Percentiles rank a stretch among this genome's conserved stretches.
These are phyloP conservation scores for Zeugodacus cucurbitae DNA, from an alignment of 1,140 invertebrate genomes.

Conservation along the genomic window DNA sequence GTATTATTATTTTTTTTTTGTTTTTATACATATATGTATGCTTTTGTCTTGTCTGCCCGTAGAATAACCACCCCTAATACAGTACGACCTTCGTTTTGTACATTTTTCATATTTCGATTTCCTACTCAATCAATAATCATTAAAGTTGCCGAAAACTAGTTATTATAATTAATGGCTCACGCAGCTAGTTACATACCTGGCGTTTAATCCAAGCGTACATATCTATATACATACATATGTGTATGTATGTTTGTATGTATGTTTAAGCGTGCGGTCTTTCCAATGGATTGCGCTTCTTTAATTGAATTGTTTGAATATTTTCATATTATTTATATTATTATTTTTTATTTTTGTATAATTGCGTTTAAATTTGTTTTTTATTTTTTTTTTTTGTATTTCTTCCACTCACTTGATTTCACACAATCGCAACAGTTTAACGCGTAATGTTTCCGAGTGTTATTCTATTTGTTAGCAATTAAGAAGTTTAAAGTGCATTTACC, in stretches of 20 bases:
- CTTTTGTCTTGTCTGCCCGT: background rate
- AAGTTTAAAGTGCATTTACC: background rate
- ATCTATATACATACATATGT: background rate
- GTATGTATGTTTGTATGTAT: background rate
- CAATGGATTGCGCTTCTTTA: background rate
- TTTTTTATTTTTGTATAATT: background rate
- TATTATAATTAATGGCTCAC: slow-evolving; percentile 47
- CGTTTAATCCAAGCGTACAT: background rate
- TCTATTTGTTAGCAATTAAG: background rate
- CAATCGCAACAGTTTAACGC: background rate
- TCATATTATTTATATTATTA: background rate
- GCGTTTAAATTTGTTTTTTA: background rate
- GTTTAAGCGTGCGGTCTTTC: background rate
- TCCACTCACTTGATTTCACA: too few relatives aligned
- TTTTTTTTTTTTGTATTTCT: background rate
- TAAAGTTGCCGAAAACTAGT: slow-evolving; percentile 60
- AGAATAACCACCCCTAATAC: background rate
- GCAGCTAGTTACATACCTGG: background rate
- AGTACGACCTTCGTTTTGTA: background rate
- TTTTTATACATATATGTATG: background rate
- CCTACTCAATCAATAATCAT: slow-evolving; percentile 60
- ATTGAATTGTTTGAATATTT: background rate
- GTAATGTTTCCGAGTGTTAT: background rate
- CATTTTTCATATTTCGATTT: slow-evolving; percentile 22
- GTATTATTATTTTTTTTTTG: background rate